phyloP scores from a whole-genome alignment of 2,888 invertebrate genomes.

The Tipula lateralis region DNA sequence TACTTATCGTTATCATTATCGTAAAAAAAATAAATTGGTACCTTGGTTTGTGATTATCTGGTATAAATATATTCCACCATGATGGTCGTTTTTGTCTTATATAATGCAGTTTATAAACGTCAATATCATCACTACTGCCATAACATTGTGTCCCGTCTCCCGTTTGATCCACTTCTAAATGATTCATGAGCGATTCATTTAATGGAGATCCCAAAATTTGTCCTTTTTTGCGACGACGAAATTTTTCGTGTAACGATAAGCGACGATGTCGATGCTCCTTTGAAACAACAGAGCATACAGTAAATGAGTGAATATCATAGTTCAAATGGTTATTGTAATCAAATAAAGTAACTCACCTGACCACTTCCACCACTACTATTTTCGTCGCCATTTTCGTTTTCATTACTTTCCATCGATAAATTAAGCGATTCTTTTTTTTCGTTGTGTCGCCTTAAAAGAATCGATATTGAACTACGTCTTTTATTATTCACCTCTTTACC shows the following conservation, averaged over 20 bases:
- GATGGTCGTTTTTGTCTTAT: slow-evolving; percentile 65
- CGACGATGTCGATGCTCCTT: slow-evolving; percentile 47
- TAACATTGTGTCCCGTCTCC: slow-evolving; percentile 32
- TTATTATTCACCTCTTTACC: slow-evolving; percentile 42
- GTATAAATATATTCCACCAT: slow-evolving; percentile 86
- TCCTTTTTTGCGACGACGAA: slow-evolving; percentile 46
- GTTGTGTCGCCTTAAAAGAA: slow-evolving; percentile 43
- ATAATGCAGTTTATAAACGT: slow-evolving; percentile 48
- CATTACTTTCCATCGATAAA: neutral
- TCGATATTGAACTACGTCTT: slow-evolving; percentile 49
- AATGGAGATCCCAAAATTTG: slow-evolving; percentile 27
- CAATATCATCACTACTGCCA: slow-evolving; percentile 38
- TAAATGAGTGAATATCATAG: neutral
- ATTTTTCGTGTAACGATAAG: slow-evolving; percentile 47
- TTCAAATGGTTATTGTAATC: neutral
- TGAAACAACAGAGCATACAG: slow-evolving; percentile 29
- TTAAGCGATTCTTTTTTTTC: slow-evolving; percentile 32
- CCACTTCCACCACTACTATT: slow-evolving; percentile 27
- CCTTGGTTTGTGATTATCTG: slow-evolving; percentile 69
- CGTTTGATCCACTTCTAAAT: neutral
- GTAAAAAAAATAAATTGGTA: slow-evolving; percentile 39
- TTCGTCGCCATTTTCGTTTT: slow-evolving; percentile 37
- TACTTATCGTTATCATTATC: neutral
- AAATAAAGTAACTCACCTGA: neutral
- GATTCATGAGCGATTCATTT: slow-evolving; percentile 26